Evolutionary conservation across 1,140 invertebrate genomes (phyloP), one percentile per base, ranked within the genome.

Genomic region (Atta texana): DNA sequence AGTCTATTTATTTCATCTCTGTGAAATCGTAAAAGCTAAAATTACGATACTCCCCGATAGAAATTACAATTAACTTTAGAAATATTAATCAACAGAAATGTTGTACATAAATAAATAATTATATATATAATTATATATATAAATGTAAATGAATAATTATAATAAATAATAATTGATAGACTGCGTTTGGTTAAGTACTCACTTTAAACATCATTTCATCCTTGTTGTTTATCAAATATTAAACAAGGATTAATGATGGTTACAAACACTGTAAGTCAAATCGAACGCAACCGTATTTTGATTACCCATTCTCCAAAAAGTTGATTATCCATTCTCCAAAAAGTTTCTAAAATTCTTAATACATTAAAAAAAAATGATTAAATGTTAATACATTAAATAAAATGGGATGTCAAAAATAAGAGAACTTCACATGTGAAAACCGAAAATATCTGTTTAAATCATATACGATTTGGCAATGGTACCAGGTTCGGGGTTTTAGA

Each of bases 361-460:
- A 12, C 10, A 24, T 49, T 49, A 24, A 8, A 16, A 16, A 31
- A 69, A 6, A 51, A 14, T 5, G 6, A 24, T 51, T 24, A 18
- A 69, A 28, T 2, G 39, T 3, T 24, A 24, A 24, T 24, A 24
- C 24, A 24, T 24, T 24, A 7, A 10, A 28, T 49, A 24, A 69
- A 24, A 69, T 51, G 8, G 4, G 12, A 68, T 68, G n/a, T 5
- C 12, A 21, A 68, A 72, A 12, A 18, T 12, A 71, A 10, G 6
- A 53, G 4, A 66, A 44, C 6, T 55, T 31, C 2, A 31, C 10
- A 18, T 21, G 7, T 5, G 12, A 39, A 12, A 39, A 10, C 8
- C 44, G n/a, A 77, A 63, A n/a, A 18, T 34, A 24, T 24, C 12
- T 28, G 44, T 69, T 69, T 21, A 21, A 71, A 72, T 82, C 55